These are phyloP conservation scores for Drosophila navojoa DNA, from an alignment of 1,140 invertebrate species.

Conservation along the genomic window DNA sequence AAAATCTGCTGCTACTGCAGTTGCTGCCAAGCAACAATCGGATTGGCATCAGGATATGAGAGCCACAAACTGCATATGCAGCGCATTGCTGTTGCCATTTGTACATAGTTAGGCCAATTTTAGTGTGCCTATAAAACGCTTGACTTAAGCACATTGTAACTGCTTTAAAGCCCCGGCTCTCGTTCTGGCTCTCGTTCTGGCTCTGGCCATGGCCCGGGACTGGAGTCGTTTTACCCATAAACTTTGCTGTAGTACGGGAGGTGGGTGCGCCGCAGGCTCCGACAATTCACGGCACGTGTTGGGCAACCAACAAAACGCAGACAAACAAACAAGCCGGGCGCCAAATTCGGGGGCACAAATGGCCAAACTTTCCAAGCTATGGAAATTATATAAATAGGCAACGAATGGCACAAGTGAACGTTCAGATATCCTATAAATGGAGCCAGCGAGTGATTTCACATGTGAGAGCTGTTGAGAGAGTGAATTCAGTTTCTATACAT, in stretches of 20 bases:
- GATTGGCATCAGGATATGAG: too few species aligned
- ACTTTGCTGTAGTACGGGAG: neutral
- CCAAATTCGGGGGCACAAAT: slow-evolving; percentile 15
- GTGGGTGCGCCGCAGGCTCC: slow-evolving; percentile 11
- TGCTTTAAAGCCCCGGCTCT: slow-evolving; percentile 19
- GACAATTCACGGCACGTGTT: slow-evolving; percentile 47
- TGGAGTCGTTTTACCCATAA: neutral
- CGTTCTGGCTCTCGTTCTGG: neutral
- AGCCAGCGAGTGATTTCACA: too few species aligned
- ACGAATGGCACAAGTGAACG: too few species aligned
- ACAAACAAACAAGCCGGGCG: slow-evolving; percentile 18
- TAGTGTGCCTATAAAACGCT: slow-evolving; percentile 31
- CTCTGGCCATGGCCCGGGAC: neutral
- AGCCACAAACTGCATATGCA: too few species aligned
- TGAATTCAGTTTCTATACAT: too few species aligned
- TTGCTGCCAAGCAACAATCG: too few species aligned
- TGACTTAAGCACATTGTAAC: slow-evolving; percentile 14
- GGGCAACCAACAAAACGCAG: slow-evolving; percentile 21
- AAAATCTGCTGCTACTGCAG: slow-evolving; percentile 3
- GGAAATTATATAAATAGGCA: slow-evolving; percentile 15
- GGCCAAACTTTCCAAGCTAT: slow-evolving; percentile 36
- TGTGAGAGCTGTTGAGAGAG: neutral
- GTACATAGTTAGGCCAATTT: slow-evolving; percentile 5
- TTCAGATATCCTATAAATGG: too few species aligned
- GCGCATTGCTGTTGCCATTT: too few species aligned